Conservation (phyloP, 2,797 vertebrate genomes). For the Oreortyx pictus region DNA sequence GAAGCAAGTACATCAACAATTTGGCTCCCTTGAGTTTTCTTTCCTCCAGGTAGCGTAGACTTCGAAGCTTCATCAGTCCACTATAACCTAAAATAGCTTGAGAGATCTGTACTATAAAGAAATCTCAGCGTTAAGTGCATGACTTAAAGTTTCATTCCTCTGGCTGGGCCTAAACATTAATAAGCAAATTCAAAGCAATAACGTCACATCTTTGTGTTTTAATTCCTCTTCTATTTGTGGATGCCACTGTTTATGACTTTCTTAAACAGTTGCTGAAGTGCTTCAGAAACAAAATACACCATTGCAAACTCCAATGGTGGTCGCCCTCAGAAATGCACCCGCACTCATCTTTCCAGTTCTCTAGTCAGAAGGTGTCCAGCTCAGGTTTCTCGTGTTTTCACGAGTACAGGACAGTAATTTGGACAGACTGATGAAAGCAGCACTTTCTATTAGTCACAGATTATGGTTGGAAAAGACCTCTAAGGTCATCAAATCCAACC, state of each 20-base stretch:
- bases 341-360: background rate
- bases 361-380: background rate
- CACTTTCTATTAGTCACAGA: background rate
- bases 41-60: too few relatives aligned
- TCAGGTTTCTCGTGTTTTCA: background rate
- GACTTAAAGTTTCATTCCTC: conserved; percentile 48
- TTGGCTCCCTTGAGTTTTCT: too few relatives aligned
- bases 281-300: background rate
- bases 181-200: background rate
- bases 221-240: background rate
- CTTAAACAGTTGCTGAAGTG: background rate
- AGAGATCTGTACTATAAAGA: too few relatives aligned
- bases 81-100: too few relatives aligned
- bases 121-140: too few relatives aligned
- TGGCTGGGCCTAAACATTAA: background rate
- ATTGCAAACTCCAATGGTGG: background rate
- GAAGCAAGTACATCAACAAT: conserved; percentile 68
- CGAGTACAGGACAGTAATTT: background rate
- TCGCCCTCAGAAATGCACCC: background rate
- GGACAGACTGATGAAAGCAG: rapidly evolving
- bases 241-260: background rate
- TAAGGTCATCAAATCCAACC: too few relatives aligned
- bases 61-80: too few relatives aligned
- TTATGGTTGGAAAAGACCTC: too few relatives aligned
- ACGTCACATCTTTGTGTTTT: background rate